phyloP scores from a whole-genome alignment of 2,797 vertebrate species.

The Morelia viridis region DNA sequence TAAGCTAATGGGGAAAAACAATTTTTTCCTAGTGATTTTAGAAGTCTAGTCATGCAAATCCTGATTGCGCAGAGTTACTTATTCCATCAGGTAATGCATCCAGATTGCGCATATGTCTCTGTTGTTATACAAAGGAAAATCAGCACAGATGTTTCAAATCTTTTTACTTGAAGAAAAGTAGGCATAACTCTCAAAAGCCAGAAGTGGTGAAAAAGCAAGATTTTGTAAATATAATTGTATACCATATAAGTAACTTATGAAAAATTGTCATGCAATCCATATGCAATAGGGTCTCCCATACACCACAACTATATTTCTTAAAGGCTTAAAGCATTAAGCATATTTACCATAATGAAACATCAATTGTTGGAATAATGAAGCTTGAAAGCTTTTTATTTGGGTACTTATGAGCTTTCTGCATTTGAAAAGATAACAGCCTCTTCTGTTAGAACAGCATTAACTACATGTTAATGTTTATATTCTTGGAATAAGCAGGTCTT shows the following conservation, averaged over 20 bases:
- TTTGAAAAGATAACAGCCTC: constrained; percentile 39
- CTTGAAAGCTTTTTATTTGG: constrained; percentile 43
- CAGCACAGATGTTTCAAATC: not conserved
- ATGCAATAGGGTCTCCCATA: not conserved
- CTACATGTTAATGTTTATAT: constrained; percentile 23
- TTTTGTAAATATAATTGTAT: not conserved
- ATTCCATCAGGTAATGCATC: not conserved
- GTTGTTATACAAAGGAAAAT: not conserved
- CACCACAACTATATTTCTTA: constrained; percentile 37
- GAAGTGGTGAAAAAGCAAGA: not conserved
- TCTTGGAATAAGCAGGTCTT: not conserved
- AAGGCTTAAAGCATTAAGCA: constrained; percentile 37
- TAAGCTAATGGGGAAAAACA: not conserved
- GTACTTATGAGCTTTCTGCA: constrained; percentile 38
- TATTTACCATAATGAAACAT: constrained; percentile 38
- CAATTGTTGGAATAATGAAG: constrained; percentile 46
- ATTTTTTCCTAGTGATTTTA: not conserved
- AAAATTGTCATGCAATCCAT: constrained; percentile 8
- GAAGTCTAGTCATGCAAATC: not conserved
- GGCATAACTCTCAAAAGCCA: not conserved
- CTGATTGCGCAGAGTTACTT: not conserved
- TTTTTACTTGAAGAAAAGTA: not conserved
- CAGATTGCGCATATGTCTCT: not conserved
- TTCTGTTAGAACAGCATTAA: constrained; percentile 32
- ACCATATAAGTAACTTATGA: not conserved